phyloP scores from a whole-genome alignment of 1,140 invertebrate genomes.

The silkworm (Bombyx mori) region DNA sequence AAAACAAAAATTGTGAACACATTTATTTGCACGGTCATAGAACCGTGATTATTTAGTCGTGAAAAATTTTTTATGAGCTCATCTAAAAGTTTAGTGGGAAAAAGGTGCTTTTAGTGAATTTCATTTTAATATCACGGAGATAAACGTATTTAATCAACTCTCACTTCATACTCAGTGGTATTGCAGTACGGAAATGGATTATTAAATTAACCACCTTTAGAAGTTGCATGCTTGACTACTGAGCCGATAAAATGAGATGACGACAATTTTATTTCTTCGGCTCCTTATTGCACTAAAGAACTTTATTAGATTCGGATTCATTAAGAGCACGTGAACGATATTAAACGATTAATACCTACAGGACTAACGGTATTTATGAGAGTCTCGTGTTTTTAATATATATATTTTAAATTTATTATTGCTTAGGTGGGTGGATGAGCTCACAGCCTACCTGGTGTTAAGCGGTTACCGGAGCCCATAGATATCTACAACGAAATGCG shows the following conservation, averaged over 20 bases:
- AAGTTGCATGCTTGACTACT: not conserved
- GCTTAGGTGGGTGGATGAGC: too few species aligned
- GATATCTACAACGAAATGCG: too few species aligned
- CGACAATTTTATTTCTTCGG: too few species aligned
- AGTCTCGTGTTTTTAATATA: too few species aligned
- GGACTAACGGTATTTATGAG: too few species aligned
- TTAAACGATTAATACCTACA: too few species aligned
- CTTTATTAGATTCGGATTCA: too few species aligned
- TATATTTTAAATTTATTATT: too few species aligned
- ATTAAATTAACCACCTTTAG: not conserved
- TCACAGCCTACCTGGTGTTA: too few species aligned
- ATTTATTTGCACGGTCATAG: constrained; percentile 52
- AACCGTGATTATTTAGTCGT: constrained; percentile 42
- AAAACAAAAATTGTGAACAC: constrained; percentile 55
- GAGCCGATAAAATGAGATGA: not conserved
- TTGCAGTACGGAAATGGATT: not conserved
- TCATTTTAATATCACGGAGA: not conserved
- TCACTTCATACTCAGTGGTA: not conserved
- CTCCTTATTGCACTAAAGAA: too few species aligned
- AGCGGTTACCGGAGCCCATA: too few species aligned
- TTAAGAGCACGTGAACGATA: too few species aligned
- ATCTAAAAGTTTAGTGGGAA: not conserved
- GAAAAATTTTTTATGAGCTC: constrained; percentile 18
- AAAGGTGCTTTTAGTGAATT: not conserved
- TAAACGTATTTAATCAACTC: not conserved